These are phyloP conservation scores for Diplogasteroides magnus DNA, from an alignment of 1,140 invertebrate species.

Conservation along the genomic window DNA sequence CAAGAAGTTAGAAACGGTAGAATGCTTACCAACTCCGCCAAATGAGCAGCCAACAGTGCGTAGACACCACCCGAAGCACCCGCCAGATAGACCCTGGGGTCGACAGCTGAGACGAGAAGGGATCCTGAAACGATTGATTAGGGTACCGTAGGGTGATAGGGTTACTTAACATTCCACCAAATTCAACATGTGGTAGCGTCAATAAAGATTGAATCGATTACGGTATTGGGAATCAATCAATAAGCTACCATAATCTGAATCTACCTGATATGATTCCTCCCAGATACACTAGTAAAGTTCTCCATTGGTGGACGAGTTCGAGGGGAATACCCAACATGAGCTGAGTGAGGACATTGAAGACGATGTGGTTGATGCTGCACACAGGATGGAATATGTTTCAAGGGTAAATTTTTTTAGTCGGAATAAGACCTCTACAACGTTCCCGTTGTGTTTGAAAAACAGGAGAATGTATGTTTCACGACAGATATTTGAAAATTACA, in stretches of 20 bases:
- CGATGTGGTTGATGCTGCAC: slow-evolving; percentile 64
- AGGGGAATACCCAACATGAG: slow-evolving; percentile 81
- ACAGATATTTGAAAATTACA: no score
- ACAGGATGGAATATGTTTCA: no score
- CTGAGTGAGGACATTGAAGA: slow-evolving; percentile 86
- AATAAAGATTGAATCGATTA: no score
- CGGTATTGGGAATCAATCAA: no score
- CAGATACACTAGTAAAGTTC: slow-evolving; percentile 35
- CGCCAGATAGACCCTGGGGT: slow-evolving; percentile 77
- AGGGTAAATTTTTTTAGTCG: no score
- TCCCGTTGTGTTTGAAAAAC: background rate
- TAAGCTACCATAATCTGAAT: background rate
- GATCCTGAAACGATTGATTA: slow-evolving; percentile 59
- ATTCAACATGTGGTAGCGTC: no score
- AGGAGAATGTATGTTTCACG: no score
- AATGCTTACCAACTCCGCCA: slow-evolving; percentile 72
- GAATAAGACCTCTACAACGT: no score
- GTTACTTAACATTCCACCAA: no score
- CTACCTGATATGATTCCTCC: slow-evolving; percentile 26
- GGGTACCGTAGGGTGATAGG: background rate
- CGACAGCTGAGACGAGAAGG: slow-evolving; percentile 75
- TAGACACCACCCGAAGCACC: slow-evolving; percentile 94
- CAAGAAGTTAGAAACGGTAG: no score
- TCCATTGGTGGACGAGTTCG: slow-evolving; percentile 80
- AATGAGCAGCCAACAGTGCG: slow-evolving; percentile 84